These are phyloP conservation scores for Arion vulgaris DNA, from an alignment of 1,140 invertebrate genomes.

Conservation along the genomic window DNA sequence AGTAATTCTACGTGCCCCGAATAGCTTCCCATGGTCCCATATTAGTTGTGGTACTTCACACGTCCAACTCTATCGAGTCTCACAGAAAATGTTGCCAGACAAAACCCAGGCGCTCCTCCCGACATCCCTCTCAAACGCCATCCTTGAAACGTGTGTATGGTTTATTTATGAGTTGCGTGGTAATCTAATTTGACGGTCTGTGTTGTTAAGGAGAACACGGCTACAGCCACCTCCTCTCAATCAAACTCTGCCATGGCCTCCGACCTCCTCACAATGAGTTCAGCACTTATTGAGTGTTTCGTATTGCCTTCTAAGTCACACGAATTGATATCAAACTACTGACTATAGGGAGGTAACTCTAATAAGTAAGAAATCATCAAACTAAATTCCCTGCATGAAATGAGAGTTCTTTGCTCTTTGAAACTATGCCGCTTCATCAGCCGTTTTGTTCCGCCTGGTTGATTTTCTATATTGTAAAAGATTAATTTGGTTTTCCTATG, in stretches of 20 bases:
- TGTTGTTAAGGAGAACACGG: background rate
- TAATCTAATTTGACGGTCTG: constrained; percentile 25
- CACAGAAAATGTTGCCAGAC: background rate
- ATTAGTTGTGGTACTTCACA: constrained; percentile 3
- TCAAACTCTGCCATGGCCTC: background rate
- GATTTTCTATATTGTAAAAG: too few species aligned
- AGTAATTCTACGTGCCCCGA: background rate
- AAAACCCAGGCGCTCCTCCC: background rate
- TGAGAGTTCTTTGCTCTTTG: too few species aligned
- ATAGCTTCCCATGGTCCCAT: background rate
- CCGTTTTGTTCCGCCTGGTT: too few species aligned
- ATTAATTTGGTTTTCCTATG: too few species aligned
- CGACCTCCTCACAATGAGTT: too few species aligned
- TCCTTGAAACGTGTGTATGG: constrained; percentile 3
- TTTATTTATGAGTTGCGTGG: constrained; percentile 6
- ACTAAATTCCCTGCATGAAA: too few species aligned
- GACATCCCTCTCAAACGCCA: background rate
- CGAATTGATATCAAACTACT: too few species aligned
- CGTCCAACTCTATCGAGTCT: background rate
- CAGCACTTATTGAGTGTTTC: too few species aligned
- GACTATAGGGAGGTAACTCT: too few species aligned
- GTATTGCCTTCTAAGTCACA: too few species aligned
- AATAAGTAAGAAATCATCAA: too few species aligned
- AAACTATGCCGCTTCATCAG: too few species aligned
- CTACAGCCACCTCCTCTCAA: background rate